Evolutionary conservation across 23 tunicate species (phyloP), one percentile per base, ranked within the genome.

Genomic region (Ciona savignyi): DNA sequence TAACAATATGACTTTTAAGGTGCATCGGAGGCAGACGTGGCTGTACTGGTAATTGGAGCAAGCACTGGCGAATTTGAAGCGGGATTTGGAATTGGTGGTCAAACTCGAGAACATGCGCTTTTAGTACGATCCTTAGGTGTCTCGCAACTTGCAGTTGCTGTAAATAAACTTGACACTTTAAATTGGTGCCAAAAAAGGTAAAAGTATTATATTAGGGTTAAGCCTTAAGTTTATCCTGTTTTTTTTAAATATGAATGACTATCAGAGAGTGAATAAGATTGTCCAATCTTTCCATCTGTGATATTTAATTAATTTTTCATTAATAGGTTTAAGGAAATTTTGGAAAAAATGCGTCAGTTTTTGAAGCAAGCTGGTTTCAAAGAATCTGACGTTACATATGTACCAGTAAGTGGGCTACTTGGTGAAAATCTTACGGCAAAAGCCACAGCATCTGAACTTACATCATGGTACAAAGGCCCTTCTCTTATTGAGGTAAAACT

Each of bases 21-120:
- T 2, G 96, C 99, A 3, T 84, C 99, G 3, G 92, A 92, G 69
- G 93, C 93, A 2, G 99, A 95, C 75, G 96, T 89, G 23, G 99
- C 99, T 21, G 70, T 89, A 21, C 73, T 95, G 23, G 93, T 95
- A 42, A 76, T 95, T 56, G 96, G 85, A n/a, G 87, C 99, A 1
- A 84, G 95, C 30, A 81, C 84, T 3, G 96, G 93, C 2, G 95
- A 95, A 31, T 95, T 95, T 72, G 99, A 95, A 70, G 93, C 99
- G 21, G 99, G 99, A 3, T 95, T 95, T 70, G 86, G 87, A 25
- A 65, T 75, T 4, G 99, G 99, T 22, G 99, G 99, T 2, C 99
- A 95, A 60, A 95, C 99, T 2, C 63, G 93, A 34, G 99, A 95
- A 74, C 99, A 95, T 74, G 81, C 90, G 1, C 51, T 83, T 3